These are phyloP conservation scores for Spialia ferax DNA, from an alignment of 2,888 invertebrate genomes.

Conservation along the genomic window DNA sequence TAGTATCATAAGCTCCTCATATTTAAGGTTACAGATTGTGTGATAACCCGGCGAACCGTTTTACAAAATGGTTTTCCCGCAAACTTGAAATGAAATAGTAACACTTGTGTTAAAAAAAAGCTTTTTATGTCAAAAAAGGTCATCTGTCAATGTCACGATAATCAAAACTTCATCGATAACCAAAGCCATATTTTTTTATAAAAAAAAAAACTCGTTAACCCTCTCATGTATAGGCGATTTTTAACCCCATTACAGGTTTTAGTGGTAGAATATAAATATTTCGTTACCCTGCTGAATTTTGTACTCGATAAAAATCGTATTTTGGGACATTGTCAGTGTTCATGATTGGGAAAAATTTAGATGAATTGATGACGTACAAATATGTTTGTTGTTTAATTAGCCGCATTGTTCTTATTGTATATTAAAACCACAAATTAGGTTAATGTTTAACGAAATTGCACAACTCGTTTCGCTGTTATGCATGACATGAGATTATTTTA, in stretches of 20 bases:
- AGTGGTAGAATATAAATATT: background rate
- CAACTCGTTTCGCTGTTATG: constrained; percentile 38
- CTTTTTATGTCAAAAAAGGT: constrained; percentile 21
- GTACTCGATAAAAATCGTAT: constrained; percentile 11
- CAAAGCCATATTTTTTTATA: constrained; percentile 24
- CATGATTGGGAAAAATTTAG: constrained; percentile 5
- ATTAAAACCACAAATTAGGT: constrained; percentile 39
- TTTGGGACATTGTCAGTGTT: constrained; percentile 23
- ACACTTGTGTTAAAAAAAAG: constrained; percentile 1
- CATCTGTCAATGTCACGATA: background rate
- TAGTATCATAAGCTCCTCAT: constrained; percentile 9
- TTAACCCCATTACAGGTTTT: constrained; percentile 20
- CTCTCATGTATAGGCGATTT: constrained; percentile 1
- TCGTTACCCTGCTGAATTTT: constrained; percentile 19
- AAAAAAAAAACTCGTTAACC: background rate
- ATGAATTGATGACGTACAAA: constrained; percentile 34
- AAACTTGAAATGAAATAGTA: background rate
- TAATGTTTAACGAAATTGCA: constrained; percentile 33
- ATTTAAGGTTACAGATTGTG: constrained; percentile 32
- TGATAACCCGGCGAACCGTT: background rate
- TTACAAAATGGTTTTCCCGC: background rate
- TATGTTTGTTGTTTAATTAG: constrained; percentile 23
- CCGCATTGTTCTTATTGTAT: constrained; percentile 39
- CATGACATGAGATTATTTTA: constrained; percentile 29
- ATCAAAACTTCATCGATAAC: constrained; percentile 10